Evolutionary conservation across 1,140 invertebrate species (phyloP), one percentile per base, ranked within the genome.

Genomic region (Drosophila truncata): DNA sequence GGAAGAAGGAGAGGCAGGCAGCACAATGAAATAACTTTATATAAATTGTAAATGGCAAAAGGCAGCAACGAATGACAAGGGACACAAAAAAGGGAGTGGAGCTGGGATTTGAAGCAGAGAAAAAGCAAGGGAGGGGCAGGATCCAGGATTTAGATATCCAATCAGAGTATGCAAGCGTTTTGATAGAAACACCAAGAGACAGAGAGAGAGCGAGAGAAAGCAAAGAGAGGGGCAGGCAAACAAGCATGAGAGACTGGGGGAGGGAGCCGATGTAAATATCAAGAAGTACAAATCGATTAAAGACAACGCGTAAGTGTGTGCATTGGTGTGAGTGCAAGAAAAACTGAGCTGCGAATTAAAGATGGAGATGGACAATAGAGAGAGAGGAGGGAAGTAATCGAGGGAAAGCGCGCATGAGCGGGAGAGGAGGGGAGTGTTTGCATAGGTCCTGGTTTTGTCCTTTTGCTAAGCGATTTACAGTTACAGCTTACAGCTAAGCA

Each of bases 281-380:
- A 88, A 88, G 78, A 90, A 85, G 82, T 91, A 91, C 81, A 91
- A 90, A 90, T 90, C 85, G 85, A 88, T 88, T 88, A 88, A 88
- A 88, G 85, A 79, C 85, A 88, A 71, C 82, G 84, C 67, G 33
- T 74, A 80, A 67, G 77, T 67, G 71, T 79, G 55, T 78, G 55
- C 66, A 52, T 52, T 75, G 67, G 64, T 50, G 49, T 31, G 27
- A 55, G 33, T 37, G 14, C 14, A 61, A 52, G 82, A 81, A 78
- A 72, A 78, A 74, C 57, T 55, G 49, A 61, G 62, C 42, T 82
- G 67, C 67, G 78, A 64, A 80, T 82, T 85, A 78, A 70, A 74
- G 62, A 79, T 80, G 57, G 60, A 46, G 44, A 57, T 44, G 61
- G 52, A 55, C 33, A 39, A 49, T 35, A 52, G 60, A 69, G 63